phyloP scores from a whole-genome alignment of 2,888 invertebrate genomes.

The Orthosia gracilis region DNA sequence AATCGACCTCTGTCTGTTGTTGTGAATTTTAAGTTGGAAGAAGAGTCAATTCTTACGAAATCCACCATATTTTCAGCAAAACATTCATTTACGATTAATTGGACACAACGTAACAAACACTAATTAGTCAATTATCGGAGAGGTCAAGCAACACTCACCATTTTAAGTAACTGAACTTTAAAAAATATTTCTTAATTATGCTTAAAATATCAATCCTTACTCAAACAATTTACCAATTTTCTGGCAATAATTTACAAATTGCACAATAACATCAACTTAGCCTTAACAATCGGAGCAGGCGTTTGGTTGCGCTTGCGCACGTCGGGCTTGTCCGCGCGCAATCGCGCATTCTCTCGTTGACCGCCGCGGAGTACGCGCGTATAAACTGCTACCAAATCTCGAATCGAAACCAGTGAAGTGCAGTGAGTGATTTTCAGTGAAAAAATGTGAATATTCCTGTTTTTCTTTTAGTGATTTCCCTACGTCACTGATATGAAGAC shows the following conservation, averaged over 20 bases:
- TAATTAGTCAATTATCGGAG: slow-evolving; percentile 24
- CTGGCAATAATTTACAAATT: slow-evolving; percentile 47
- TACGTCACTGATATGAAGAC: slow-evolving; percentile 71
- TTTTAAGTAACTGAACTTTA: slow-evolving; percentile 25
- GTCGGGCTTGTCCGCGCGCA: slow-evolving; percentile 36
- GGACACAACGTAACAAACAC: slow-evolving; percentile 27
- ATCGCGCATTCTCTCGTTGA: slow-evolving; percentile 66
- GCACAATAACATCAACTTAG: slow-evolving; percentile 64
- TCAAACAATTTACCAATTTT: slow-evolving; percentile 40
- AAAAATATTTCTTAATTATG: slow-evolving; percentile 35
- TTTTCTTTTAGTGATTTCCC: slow-evolving; percentile 62
- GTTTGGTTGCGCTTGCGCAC: slow-evolving; percentile 68
- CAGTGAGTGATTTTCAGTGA: slow-evolving; percentile 63
- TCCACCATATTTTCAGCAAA: slow-evolving; percentile 5
- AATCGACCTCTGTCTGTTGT: neutral
- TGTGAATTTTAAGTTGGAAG: neutral
- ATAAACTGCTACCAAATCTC: slow-evolving; percentile 40
- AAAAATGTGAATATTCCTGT: slow-evolving; percentile 67
- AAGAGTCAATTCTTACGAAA: neutral
- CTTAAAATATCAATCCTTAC: slow-evolving; percentile 35
- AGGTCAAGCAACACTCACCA: slow-evolving; percentile 19
- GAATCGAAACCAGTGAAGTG: slow-evolving; percentile 63
- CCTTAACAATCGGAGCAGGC: slow-evolving; percentile 74
- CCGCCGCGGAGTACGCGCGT: slow-evolving; percentile 59
- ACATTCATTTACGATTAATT: slow-evolving; percentile 16